A percentile compares a stretch with the other conserved stretches of the same genome.
These are phyloP conservation scores for Galago senegalensis DNA, from an alignment of 2,797 vertebrate species.

Conservation along the genomic window DNA sequence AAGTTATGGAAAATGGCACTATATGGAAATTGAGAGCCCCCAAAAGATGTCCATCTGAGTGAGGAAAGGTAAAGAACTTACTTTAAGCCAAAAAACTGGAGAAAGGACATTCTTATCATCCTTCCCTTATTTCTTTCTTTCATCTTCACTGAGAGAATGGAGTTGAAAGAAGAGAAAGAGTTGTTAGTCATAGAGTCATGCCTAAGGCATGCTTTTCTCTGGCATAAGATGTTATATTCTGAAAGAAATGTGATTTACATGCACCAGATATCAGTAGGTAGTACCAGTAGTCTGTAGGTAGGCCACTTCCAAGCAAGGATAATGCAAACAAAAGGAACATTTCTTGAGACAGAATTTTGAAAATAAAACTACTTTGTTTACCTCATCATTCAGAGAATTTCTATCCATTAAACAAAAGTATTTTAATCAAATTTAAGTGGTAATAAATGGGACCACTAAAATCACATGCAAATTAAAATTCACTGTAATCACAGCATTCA, in stretches of 20 bases:
- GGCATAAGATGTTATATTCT: conserved; percentile 22
- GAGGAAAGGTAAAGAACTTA: not conserved
- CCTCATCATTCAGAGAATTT: conserved; percentile 36
- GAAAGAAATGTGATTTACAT: not conserved
- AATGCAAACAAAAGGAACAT: conserved; percentile 32
- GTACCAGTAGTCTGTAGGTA: not conserved
- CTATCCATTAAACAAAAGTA: conserved; percentile 65
- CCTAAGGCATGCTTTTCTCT: not conserved
- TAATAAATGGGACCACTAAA: conserved; percentile 62
- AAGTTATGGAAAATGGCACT: not conserved
- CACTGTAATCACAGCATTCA: conserved; percentile 75
- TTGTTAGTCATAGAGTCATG: conserved; percentile 27
- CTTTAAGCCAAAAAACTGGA: not conserved
- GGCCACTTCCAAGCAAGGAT: conserved; percentile 14
- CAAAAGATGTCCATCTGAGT: not conserved
- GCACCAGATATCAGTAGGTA: not conserved
- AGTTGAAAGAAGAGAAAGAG: not conserved
- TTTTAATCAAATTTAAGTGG: conserved; percentile 82
- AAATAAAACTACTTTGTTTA: conserved; percentile 55
- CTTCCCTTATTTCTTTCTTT: not conserved
- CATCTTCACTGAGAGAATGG: conserved; percentile 1
- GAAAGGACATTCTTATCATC: not conserved
- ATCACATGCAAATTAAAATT: conserved; percentile 79
- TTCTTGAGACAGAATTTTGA: conserved; percentile 42
- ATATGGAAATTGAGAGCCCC: not conserved